These are phyloP conservation scores for Orthosia gothica DNA, from an alignment of 2,888 invertebrate species.

Conservation along the genomic window DNA sequence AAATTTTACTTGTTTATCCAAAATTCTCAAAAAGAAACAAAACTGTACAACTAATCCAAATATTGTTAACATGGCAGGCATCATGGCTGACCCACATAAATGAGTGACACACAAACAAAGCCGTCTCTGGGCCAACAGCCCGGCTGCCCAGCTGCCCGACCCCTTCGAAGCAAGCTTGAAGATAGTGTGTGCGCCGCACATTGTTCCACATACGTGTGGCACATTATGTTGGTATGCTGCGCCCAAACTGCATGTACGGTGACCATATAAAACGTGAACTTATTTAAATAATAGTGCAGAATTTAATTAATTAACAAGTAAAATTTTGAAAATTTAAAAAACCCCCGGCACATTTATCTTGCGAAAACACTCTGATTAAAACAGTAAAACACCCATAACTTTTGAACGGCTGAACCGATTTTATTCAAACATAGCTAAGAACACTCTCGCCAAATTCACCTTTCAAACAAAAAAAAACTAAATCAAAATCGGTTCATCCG, in stretches of 20 bases:
- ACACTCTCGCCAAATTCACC: no score
- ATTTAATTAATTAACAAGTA: not conserved
- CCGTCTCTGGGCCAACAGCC: not conserved
- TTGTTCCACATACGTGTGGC: constrained; percentile 33
- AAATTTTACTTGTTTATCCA: no score
- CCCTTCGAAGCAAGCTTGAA: constrained; percentile 27
- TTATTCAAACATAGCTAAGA: no score
- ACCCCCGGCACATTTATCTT: no score
- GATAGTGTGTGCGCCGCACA: constrained; percentile 32
- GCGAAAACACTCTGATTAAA: no score
- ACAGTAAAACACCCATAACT: no score
- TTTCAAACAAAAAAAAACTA: no score
- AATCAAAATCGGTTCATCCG: no score
- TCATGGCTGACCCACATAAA: not conserved
- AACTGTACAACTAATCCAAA: not conserved
- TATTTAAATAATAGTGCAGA: not conserved
- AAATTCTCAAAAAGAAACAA: not conserved
- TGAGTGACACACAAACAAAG: constrained; percentile 7
- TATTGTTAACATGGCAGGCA: not conserved
- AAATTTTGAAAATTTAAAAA: no score
- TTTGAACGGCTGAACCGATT: no score
- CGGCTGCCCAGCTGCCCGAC: not conserved
- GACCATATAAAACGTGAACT: constrained; percentile 28
- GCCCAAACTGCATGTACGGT: constrained; percentile 56
- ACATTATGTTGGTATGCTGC: constrained; percentile 40